Base-by-base conservation (phyloP, 1,140 invertebrate species). In the Drosophila arizonae region DNA sequence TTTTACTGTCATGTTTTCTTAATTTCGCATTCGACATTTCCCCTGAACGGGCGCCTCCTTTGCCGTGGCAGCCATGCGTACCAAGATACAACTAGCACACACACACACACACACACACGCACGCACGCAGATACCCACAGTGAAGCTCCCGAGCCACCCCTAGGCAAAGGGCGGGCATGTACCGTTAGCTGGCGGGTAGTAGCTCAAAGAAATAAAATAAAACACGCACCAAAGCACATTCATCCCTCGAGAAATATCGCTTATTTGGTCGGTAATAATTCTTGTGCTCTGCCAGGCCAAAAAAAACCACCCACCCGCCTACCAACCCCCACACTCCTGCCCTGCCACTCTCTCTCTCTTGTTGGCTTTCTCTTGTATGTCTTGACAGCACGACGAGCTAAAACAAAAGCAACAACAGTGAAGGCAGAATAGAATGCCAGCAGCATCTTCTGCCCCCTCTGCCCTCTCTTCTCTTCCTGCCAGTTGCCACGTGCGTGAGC, bases 191-290 rank as follows among this genome's bases (percentile, higher is more conserved):
- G 81, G 76, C 81, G 80, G 85, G 78, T 80, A 84, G 84, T 88
- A 89, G 90, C 85, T 90, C 81, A 91, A 91, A 90, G 84, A 91
- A 91, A 91, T 91, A 91, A 91, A 91, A 91, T 91, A 91, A 91
- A 91, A 91, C 90, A 91, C 90, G 90, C 90, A 91, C 90, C 86
- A 91, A 91, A 82, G 90, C 86, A 90, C 90, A 91, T 91, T 91
- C 90, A 91, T 91, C 90, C 90, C 90, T 91, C 90, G 90, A 91
- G 90, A 91, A 90, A 90, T 90, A 91, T 91, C 84, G 90, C 90
- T 91, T 91, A 90, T 91, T 91, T 90, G 90, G 86, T 84, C 87
- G 81, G 82, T 85, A 91, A 91, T 91, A 91, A 91, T 90, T 91
- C 90, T 91, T 90, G 72, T 58, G 55, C 68, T 69, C 72, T 70